These are phyloP conservation scores for Crenichthys baileyi DNA, from an alignment of 2,797 vertebrate genomes.

Conservation along the genomic window DNA sequence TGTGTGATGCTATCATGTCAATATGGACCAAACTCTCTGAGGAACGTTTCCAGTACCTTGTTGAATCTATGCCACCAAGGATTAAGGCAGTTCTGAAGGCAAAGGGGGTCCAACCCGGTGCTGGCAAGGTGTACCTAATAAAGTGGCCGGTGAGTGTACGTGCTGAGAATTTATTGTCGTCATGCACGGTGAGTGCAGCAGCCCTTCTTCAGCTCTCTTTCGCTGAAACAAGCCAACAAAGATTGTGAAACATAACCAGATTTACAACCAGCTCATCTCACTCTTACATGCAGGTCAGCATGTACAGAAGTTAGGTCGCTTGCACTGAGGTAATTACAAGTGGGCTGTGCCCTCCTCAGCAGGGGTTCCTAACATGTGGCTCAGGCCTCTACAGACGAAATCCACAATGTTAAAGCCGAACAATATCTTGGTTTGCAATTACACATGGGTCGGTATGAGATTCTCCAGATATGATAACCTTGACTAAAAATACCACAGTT, in stretches of 20 bases:
- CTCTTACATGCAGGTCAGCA: constrained; percentile 27
- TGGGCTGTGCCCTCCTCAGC: constrained; percentile 25
- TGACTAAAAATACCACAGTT: not conserved
- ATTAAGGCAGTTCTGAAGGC: too few species aligned
- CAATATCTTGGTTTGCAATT: not conserved
- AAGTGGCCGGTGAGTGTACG: constrained; percentile 19
- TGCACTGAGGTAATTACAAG: constrained; percentile 38
- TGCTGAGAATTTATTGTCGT: constrained; percentile 55
- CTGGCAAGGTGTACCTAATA: too few species aligned
- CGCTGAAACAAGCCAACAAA: constrained; percentile 18
- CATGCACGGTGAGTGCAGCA: constrained; percentile 50
- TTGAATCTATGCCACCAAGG: too few species aligned
- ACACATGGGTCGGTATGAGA: not conserved
- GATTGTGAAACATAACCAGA: constrained; percentile 15
- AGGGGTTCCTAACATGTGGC: constrained; percentile 27
- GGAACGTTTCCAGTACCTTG: too few species aligned
- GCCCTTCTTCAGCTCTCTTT: constrained; percentile 43
- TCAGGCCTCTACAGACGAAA: not conserved
- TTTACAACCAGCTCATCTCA: constrained; percentile 23
- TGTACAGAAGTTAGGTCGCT: constrained; percentile 37
- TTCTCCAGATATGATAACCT: not conserved
- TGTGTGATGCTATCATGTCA: too few species aligned
- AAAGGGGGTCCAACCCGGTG: too few species aligned
- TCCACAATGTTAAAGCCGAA: not conserved
- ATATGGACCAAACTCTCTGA: too few species aligned